Evolutionary conservation across 2,888 invertebrate species (phyloP), one percentile per base, ranked within the genome.

Genomic region (Ormyrus thymus): DNA sequence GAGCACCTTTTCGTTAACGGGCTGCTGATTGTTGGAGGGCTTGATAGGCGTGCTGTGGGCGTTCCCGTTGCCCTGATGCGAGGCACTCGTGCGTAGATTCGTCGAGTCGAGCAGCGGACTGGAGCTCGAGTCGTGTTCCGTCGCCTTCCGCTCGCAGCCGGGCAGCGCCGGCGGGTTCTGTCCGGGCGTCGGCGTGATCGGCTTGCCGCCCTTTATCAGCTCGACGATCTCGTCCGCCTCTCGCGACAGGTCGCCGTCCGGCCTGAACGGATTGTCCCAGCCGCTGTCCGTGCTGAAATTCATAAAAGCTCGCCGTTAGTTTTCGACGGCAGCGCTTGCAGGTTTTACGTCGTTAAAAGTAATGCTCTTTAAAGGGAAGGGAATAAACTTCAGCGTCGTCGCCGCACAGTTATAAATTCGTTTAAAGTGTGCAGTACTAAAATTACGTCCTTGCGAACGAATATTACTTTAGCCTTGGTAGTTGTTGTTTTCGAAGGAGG

Each of bases 241-340:
- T 86, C 95, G 93, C 88, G 97, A 97, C 87, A 98, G 92, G 91
- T 98, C 97, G 81, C 98, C 98, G 87, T 97, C 98, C 48, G 98
- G 98, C 89, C 97, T 95, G 93, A 98, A 98, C 78, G 98, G 98
- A 91, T 98, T 98, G 91, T 98, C 98, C 95, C 97, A 97, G 83
- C 97, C 97, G 89, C 97, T 97, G 90, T 98, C 98, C 90, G 96
- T 95, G 91, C 98, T 98, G 93, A 13, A 92, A 92, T 84, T 84
- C 59, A 83, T 29, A 15, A 71, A 72, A 15, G 68, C 9, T 58
- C 45, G 11, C n/a, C 11, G 6, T 69, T n/a, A 58, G 6, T 1
- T 66, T n/a, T 15, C 45, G 51, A 13, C 46, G n/a, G n/a, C n/a
- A n/a, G n/a, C n/a, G n/a, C n/a, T n/a, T n/a, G n/a, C n/a, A n/a